Evolutionary conservation across 2,797 vertebrate species (phyloP), one percentile per base, ranked within the genome.

Genomic region (Pangasius krempfi): DNA sequence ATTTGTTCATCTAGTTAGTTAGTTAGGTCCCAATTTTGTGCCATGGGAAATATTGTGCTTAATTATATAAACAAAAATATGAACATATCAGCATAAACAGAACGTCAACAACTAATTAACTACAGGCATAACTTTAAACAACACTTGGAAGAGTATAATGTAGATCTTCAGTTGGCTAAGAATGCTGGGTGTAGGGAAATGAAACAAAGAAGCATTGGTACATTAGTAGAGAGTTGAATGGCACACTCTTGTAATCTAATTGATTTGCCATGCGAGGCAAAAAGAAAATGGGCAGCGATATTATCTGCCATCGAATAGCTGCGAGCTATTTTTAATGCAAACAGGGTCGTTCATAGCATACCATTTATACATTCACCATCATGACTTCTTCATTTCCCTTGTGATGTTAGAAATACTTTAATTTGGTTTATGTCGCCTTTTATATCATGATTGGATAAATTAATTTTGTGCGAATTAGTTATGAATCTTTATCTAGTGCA

Each of bases 21-120:
- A 62, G 4, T 60, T 60, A 81, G 22, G 50, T 20, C 20, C 22
- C 40, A 30, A 40, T 64, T 84, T n/a, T 68, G 62, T 62, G 13
- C 20, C n/a, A 16, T 82, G 6, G 13, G 5, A 44, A 83, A 44
- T 13, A 6, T 18, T 4, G 40, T 40, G 27, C 40, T 2, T 84
- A 50, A 20, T 66, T 84, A 33, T 50, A 33, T 66, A 44, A 80
- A 62, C 33, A 62, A 6, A 44, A 27, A 44, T 44, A 9, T 44
- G 80, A 60, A 27, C 25, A 82, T 62, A n/a, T 64, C 16, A 84
- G 52, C n/a, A 68, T 62, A 16, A 62, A 44, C 56, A 62, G 25
- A 83, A 84, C 52, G 27, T 50, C 40, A 66, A 9, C 58, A 83
- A 30, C 27, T 66, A 84, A 68, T 84, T 83, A 47, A 83, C 25